A percentile compares a stretch with the other conserved stretches of the same genome.
phyloP scores from a whole-genome alignment of 2,888 invertebrate genomes.

The Amphipoea oculea region DNA sequence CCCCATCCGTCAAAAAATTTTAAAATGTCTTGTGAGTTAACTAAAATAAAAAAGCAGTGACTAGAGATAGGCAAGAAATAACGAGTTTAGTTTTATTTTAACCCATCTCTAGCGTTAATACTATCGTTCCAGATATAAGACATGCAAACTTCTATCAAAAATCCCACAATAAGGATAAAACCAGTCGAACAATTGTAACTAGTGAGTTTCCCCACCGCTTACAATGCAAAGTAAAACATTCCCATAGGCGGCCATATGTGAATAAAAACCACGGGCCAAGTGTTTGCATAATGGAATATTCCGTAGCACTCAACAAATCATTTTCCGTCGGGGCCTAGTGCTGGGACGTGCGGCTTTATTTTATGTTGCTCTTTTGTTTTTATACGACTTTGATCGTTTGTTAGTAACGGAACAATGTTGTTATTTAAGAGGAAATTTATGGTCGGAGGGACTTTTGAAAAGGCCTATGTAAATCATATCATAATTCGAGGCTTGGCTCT shows the following conservation, averaged over 20 bases:
- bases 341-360: conserved; percentile 48
- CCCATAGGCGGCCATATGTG: conserved; percentile 51
- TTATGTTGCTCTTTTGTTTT: conserved; percentile 12
- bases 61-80: neutral
- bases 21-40: neutral
- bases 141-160: neutral
- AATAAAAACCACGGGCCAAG: conserved; percentile 62
- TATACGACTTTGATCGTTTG: conserved; percentile 1
- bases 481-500: too few species aligned
- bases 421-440: neutral
- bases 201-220: conserved; percentile 15
- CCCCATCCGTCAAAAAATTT: neutral
- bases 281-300: conserved; percentile 72
- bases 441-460: too few species aligned
- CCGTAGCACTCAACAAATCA: conserved; percentile 73
- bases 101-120: neutral
- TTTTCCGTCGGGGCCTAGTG: conserved; percentile 66
- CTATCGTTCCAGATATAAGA: neutral
- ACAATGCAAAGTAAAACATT: conserved; percentile 36
- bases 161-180: neutral
- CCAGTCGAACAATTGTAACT: conserved; percentile 16
- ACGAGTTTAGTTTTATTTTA: neutral
- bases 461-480: too few species aligned
- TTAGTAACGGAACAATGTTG: neutral
- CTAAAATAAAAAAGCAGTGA: neutral